A percentile compares a stretch with the other conserved stretches of the same genome.
These are phyloP conservation scores for Aphodius sticticus DNA, from an alignment of 2,888 invertebrate species.

Conservation along the genomic window DNA sequence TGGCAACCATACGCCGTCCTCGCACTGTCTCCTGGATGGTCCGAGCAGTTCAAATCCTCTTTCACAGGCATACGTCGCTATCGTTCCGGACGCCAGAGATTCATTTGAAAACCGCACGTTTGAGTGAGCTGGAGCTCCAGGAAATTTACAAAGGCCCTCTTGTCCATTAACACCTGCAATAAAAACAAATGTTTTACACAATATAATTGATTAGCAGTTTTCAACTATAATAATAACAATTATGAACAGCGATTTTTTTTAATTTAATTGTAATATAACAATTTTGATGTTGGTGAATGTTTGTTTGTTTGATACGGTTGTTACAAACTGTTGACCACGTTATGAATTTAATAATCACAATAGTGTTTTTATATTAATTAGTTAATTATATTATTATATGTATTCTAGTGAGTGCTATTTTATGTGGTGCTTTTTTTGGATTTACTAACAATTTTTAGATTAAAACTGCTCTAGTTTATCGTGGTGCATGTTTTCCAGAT, in stretches of 20 bases:
- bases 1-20: constrained; percentile 82
- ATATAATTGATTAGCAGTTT: not conserved
- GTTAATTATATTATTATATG: too few relatives aligned
- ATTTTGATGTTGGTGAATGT: not conserved
- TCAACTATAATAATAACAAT: not conserved
- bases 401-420: too few relatives aligned
- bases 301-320: too few relatives aligned
- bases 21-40: constrained; percentile 81
- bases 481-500: too few relatives aligned
- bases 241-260: not conserved
- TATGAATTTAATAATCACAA: too few relatives aligned
- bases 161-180: constrained; percentile 34
- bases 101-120: constrained; percentile 79
- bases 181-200: constrained; percentile 18
- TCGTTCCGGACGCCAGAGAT: constrained; percentile 66
- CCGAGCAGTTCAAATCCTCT: constrained; percentile 91
- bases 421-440: too few relatives aligned
- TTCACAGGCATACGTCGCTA: constrained; percentile 87
- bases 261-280: not conserved
- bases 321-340: too few relatives aligned
- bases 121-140: constrained; percentile 91
- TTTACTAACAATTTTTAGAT: too few relatives aligned
- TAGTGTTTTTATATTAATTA: too few relatives aligned
- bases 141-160: constrained; percentile 75
- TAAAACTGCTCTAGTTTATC: too few relatives aligned